Evolutionary conservation across 2,797 vertebrate species (phyloP).

Genomic region (Pteropus rufus): DNA sequence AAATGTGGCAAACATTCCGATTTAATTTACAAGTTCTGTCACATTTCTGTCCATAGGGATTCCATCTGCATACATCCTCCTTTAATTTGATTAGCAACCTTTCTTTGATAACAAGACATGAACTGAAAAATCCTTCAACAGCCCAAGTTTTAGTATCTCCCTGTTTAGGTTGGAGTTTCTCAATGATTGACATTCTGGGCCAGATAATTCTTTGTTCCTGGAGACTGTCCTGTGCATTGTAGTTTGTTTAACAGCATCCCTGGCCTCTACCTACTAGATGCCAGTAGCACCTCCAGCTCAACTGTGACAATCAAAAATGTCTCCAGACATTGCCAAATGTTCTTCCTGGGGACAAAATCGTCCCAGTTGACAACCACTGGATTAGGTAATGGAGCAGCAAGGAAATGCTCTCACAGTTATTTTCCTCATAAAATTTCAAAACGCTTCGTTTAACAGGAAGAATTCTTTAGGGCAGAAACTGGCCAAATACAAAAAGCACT

Average conservation of each 20-base stretch:
- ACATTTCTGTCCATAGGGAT: not conserved
- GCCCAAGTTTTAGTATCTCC: not conserved
- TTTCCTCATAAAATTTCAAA: constrained; percentile 11
- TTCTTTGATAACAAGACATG: not conserved
- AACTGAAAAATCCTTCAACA: not conserved
- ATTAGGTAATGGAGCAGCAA: not conserved
- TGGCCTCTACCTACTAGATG: not conserved
- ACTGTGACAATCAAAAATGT: not conserved
- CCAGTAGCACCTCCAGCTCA: not conserved
- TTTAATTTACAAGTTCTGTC: constrained; percentile 34
- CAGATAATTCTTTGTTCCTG: not conserved
- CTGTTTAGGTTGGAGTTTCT: not conserved
- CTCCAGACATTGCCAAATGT: not conserved
- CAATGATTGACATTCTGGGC: not conserved
- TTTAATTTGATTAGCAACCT: not conserved
- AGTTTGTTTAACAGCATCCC: not conserved
- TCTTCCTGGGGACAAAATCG: not conserved
- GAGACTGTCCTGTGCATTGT: not conserved
- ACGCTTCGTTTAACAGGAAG: not conserved
- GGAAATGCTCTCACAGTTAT: not conserved
- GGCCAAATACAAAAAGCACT: not conserved
- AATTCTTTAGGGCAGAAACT: not conserved
- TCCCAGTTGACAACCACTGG: not conserved
- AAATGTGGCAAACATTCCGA: constrained; percentile 22
- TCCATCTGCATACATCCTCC: not conserved